Base-by-base conservation (phyloP, 2,113 vertebrate species). In the Xenopus borealis region DNA sequence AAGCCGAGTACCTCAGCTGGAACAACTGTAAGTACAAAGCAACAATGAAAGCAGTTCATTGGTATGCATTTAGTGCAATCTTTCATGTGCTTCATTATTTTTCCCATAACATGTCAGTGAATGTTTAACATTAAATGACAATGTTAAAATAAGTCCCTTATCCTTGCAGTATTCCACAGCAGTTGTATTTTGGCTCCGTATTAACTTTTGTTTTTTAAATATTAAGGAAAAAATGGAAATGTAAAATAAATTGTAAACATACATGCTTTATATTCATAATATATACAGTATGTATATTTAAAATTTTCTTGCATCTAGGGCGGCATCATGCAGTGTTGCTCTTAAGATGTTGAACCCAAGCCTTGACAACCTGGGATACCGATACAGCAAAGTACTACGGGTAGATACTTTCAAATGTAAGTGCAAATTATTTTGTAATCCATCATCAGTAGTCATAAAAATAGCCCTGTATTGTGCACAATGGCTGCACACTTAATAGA, bases 301-400 rank as follows among this genome's bases (percentile, higher is more conserved):
- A 6, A 40, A 40, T 7, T 0, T 71, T 30, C 9, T 80, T 79
- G 11, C 40, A 75, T 86, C 78, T 80, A 96, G 95, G 80, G 91
- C 93, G 82, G 84, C 89, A 46, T 89, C 91, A 78, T 92, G 92
- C 82, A 93, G 88, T 17, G 80, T 94, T 0, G 95, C 89, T 69
- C 66, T 95, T 27, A 94, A 91, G 78, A 79, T 96, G 67, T 67
- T 96, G 82, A 84, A 83, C 59, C 81, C 86, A 72, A 92, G 77
- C 46, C 0, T 91, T 78, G 88, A 92, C 55, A 84, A 78, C 65
- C 80, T 91, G 80, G 90, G 80, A 78, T 83, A 83, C 3, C 85
- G 80, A 44, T 92, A 88, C 55, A 96, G 92, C 88, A 95, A 89
- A 80, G 91, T 84, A 30, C 0, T 89, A 6, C 78, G 67, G 2